Percentiles rank a stretch among this genome's conserved stretches.
phyloP scores from a whole-genome alignment of 2,797 vertebrate genomes.

The Aeoliscus strigatus region DNA sequence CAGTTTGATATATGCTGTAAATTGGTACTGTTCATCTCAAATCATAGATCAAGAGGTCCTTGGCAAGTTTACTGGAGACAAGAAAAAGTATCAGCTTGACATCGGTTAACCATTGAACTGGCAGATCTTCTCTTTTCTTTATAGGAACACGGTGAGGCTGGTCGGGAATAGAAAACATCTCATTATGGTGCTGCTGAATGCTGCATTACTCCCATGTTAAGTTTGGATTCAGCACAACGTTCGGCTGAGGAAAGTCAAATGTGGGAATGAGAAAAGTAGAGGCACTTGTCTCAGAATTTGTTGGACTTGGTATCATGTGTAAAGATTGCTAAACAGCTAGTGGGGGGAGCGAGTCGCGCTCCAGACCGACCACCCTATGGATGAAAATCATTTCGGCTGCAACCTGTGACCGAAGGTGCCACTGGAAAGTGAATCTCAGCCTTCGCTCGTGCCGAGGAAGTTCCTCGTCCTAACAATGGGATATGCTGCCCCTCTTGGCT shows the following conservation, averaged over 20 bases:
- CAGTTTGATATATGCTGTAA: no score
- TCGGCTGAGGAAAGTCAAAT: background rate
- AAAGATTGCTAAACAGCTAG: no score
- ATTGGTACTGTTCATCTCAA: slow-evolving; percentile 8
- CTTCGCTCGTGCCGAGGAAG: no score
- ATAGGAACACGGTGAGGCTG: slow-evolving; percentile 24
- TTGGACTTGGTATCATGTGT: no score
- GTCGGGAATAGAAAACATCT: slow-evolving; percentile 26
- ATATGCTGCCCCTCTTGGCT: no score
- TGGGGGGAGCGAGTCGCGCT: no score
- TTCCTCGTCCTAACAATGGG: no score
- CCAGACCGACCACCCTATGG: no score
- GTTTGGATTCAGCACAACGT: slow-evolving; percentile 11
- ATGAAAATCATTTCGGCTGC: no score
- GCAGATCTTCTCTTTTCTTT: slow-evolving; percentile 18
- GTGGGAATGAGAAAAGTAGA: slow-evolving; percentile 20
- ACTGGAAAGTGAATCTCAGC: no score
- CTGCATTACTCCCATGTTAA: slow-evolving; percentile 22
- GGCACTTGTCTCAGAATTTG: slow-evolving; percentile 13
- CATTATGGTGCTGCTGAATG: slow-evolving; percentile 24
- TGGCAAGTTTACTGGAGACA: background rate
- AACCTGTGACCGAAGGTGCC: no score
- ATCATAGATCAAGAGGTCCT: background rate
- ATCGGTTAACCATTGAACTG: slow-evolving; percentile 3
- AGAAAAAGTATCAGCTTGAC: slow-evolving; percentile 2